Evolutionary conservation across 2,888 invertebrate species (phyloP), one percentile per base, ranked within the genome.

Genomic region (Lamproptera curius): DNA sequence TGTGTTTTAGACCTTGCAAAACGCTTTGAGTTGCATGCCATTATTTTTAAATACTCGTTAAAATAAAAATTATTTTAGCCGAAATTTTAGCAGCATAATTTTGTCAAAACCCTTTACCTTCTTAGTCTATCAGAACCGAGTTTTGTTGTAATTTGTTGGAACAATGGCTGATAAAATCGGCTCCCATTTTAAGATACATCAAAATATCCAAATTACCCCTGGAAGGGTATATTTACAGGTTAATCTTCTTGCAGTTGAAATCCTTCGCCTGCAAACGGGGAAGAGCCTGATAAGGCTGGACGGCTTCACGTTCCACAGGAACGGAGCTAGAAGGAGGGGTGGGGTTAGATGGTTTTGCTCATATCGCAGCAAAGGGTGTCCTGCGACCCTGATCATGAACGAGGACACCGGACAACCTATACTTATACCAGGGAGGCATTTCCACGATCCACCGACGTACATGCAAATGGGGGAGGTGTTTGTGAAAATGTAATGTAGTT

Each of bases 361-460:
- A 1, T 40, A 47, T 17, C 52, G 55, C 33, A 50, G 42, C 45
- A 55, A 39, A 10, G 51, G 54, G 0, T 57, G 57, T 33, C 47
- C 38, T 0, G 55, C 51, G 5, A 38, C 51, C 17, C 50, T 47
- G 28, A 46, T 46, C 13, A 8, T 51, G 17, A 50, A 42, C 42
- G 53, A 57, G 20, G 52, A 59, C 14, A 49, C 56, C 14, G 10
- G 11, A 9, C 51, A 52, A 5, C 49, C 41, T 1, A 38, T 46
- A 1, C 49, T 46, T 9, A 20, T 16, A 1, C 45, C 46, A 1
- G 56, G 43, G 9, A 1, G 52, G 6, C 62, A 62, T 26, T 50
- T 46, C 23, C 61, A 62, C 37, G 55, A 54, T 31, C 58, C 61
- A 0, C 23, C 52, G 0, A 48, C 50, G 15, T 61, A 58, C 17